Percentiles rank a stretch among this genome's conserved stretches.
phyloP scores from a whole-genome alignment of 2,797 vertebrate genomes.

The Limnodromus scolopaceus region DNA sequence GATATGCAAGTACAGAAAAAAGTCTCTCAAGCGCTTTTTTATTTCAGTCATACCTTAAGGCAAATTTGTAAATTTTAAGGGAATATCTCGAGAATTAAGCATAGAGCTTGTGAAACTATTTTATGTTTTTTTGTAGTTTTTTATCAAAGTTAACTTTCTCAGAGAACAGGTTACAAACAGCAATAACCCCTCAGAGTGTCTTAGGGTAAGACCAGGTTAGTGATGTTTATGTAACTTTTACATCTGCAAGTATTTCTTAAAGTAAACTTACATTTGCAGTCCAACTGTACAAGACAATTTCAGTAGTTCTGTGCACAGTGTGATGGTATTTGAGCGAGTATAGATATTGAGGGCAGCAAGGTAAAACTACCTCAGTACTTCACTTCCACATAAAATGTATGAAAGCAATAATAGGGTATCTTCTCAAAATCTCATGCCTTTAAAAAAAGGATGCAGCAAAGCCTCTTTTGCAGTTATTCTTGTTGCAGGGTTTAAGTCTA shows the following conservation, averaged over 20 bases:
- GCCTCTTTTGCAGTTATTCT: conserved; percentile 90
- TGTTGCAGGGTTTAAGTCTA: conserved; percentile 93
- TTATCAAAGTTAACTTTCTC: conserved; percentile 5
- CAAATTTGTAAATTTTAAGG: conserved; percentile 14
- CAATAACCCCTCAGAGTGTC: background rate
- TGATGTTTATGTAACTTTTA: background rate
- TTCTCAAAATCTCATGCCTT: conserved; percentile 69
- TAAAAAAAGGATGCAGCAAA: conserved; percentile 89
- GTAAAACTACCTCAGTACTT: background rate
- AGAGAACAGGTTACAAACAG: background rate
- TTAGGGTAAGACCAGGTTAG: background rate
- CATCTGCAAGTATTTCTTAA: background rate
- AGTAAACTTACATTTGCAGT: background rate
- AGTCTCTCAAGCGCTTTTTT: background rate
- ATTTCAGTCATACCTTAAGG: conserved; percentile 4
- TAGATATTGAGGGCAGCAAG: background rate
- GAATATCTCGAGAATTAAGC: background rate
- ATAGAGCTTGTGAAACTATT: background rate
- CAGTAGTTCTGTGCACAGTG: conserved; percentile 31
- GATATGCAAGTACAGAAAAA: background rate
- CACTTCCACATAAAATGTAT: background rate
- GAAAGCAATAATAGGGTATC: background rate
- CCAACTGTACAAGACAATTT: background rate
- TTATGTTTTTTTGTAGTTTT: background rate
- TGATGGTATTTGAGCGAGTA: background rate